Evolutionary conservation across 2,888 invertebrate genomes (phyloP).

Genomic region (Argynnis bischoffii): DNA sequence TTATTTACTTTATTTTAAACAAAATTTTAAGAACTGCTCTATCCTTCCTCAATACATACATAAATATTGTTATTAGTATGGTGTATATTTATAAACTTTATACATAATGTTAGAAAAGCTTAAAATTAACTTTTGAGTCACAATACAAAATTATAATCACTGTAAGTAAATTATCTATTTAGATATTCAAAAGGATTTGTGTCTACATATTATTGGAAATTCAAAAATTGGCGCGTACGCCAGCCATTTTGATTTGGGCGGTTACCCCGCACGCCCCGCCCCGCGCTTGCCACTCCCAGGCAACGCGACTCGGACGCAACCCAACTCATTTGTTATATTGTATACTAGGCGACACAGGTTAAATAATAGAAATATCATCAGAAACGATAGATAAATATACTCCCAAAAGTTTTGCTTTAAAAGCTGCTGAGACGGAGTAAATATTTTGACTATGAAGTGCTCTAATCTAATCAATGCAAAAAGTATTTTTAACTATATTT

Average conservation of each 20-base stretch:
- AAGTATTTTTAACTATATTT: too few species aligned
- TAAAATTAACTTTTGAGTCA: too few species aligned
- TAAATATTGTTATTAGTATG: too few species aligned
- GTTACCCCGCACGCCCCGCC: constrained; percentile 78
- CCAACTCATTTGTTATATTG: constrained; percentile 79
- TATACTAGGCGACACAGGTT: constrained; percentile 70
- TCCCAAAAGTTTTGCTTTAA: too few species aligned
- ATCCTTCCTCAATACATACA: too few species aligned
- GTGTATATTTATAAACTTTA: too few species aligned
- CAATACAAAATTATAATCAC: too few species aligned
- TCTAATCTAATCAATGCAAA: too few species aligned
- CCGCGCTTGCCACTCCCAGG: constrained; percentile 74
- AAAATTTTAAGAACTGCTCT: background rate
- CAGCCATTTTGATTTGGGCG: constrained; percentile 84
- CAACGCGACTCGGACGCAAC: constrained; percentile 77
- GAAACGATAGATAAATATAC: too few species aligned
- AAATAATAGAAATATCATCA: constrained; percentile 12
- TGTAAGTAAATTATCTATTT: background rate
- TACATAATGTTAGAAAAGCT: too few species aligned
- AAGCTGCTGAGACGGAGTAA: too few species aligned
- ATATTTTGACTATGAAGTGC: too few species aligned
- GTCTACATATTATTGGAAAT: constrained; percentile 50
- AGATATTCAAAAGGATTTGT: constrained; percentile 16
- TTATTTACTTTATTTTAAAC: background rate
- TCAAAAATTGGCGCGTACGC: constrained; percentile 82